These are phyloP conservation scores for Paedocypris micromegethes DNA, from an alignment of 2,797 vertebrate genomes.

Conservation along the genomic window DNA sequence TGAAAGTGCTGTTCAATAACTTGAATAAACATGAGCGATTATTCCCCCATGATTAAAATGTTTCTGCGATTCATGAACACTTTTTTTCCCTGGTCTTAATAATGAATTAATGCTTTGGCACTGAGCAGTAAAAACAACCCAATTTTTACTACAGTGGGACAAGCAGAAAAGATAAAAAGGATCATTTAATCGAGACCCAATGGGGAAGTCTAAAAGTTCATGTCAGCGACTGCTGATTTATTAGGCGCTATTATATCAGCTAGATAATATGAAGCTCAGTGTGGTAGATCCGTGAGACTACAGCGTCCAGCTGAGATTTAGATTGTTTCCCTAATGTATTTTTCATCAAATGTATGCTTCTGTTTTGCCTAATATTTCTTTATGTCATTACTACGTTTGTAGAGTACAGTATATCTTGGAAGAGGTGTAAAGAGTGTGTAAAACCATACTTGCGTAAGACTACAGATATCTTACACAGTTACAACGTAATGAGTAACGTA, in stretches of 20 bases:
- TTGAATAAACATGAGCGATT: no score
- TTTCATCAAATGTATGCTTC: constrained; percentile 6
- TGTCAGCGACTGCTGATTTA: constrained; percentile 23
- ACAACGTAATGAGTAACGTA: no score
- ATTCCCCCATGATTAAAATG: background rate
- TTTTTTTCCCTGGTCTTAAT: constrained; percentile 7
- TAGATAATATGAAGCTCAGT: constrained; percentile 4
- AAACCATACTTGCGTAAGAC: no score
- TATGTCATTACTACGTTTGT: background rate
- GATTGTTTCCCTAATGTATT: constrained; percentile 16
- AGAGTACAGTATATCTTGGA: background rate
- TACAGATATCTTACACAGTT: no score
- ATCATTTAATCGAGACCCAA: constrained; percentile 6
- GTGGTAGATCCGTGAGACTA: background rate
- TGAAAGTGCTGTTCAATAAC: no score
- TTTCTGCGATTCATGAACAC: background rate
- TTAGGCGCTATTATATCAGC: constrained; percentile 9
- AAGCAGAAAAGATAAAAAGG: constrained; percentile 7
- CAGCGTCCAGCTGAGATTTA: background rate
- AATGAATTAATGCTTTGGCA: constrained; percentile 8
- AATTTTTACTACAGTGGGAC: constrained; percentile 6
- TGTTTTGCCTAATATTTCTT: background rate
- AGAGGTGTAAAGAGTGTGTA: background rate
- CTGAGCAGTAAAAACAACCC: constrained; percentile 11
- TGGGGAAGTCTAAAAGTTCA: constrained; percentile 11